phyloP scores from a whole-genome alignment of 1,140 invertebrate genomes.

The Drosophila suzukii region DNA sequence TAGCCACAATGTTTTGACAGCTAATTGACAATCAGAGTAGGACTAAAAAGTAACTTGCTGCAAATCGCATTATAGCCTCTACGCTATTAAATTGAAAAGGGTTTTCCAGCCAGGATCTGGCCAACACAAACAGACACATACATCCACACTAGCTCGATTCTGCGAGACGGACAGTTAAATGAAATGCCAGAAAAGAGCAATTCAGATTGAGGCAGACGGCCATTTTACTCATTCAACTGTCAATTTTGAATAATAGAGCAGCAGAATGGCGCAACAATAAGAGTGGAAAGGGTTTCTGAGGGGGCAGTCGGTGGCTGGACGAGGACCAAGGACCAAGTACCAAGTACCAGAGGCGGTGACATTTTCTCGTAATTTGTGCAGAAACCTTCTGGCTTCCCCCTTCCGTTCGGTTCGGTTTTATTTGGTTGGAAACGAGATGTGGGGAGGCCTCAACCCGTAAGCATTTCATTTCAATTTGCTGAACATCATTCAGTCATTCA shows the following conservation, averaged over 20 bases:
- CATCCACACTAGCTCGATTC: not conserved
- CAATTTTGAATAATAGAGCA: constrained; percentile 82
- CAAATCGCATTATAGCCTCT: constrained; percentile 49
- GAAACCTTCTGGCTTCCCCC: constrained; percentile 62
- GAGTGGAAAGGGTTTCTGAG: not conserved
- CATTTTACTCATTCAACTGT: constrained; percentile 79
- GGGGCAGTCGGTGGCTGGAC: constrained; percentile 5
- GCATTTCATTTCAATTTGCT: constrained; percentile 74
- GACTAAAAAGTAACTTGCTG: constrained; percentile 21
- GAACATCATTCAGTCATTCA: constrained; percentile 59
- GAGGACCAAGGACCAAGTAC: constrained; percentile 2
- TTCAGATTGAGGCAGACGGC: constrained; percentile 37
- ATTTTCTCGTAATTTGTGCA: constrained; percentile 78
- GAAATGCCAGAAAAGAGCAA: constrained; percentile 51
- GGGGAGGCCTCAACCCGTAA: constrained; percentile 32
- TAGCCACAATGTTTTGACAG: constrained; percentile 54
- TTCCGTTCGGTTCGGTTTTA: constrained; percentile 1
- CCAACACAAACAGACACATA: constrained; percentile 17
- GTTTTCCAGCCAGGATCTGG: constrained; percentile 19
- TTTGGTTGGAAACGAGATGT: constrained; percentile 10
- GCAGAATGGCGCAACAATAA: constrained; percentile 77
- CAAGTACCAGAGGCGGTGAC: constrained; percentile 50
- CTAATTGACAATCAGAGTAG: constrained; percentile 64
- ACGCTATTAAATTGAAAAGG: constrained; percentile 68
- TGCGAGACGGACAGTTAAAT: constrained; percentile 51